Percentiles rank a stretch among this genome's conserved stretches.
These are phyloP conservation scores for Hapalemur alaotrensis DNA, from an alignment of 2,797 vertebrate genomes.

Conservation along the genomic window DNA sequence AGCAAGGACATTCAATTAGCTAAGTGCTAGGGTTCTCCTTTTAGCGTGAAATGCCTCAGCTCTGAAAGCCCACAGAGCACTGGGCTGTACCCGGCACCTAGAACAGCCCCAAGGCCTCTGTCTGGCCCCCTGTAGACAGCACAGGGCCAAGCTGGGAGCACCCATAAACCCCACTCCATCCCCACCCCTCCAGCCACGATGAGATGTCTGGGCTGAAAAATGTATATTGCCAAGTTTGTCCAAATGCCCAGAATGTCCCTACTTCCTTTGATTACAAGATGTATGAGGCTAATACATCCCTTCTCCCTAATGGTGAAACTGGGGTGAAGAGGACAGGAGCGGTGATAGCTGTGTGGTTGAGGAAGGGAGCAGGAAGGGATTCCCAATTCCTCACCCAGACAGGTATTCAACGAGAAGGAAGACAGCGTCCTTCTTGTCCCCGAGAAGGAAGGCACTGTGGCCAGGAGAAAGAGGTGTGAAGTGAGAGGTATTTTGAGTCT, in stretches of 20 bases:
- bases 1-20: not conserved
- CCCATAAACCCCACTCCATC: not conserved
- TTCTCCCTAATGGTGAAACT: not conserved
- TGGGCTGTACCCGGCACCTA: not conserved
- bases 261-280: not conserved
- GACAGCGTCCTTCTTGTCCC: not conserved
- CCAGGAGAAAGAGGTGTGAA: not conserved
- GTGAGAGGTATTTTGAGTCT: not conserved
- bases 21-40: not conserved
- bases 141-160: not conserved
- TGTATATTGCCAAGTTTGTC: not conserved
- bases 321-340: not conserved
- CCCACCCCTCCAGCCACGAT: not conserved
- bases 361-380: not conserved
- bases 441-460: not conserved
- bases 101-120: rapidly evolving
- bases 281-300: not conserved
- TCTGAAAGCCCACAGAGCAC: not conserved
- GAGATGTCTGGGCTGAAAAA: not conserved
- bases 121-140: not conserved
- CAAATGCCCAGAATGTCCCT: not conserved
- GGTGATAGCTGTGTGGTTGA: not conserved
- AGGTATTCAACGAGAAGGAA: not conserved
- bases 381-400: not conserved
- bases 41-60: not conserved